Evolutionary conservation across 2,888 invertebrate genomes (phyloP).

Genomic region (Pseudococcus longispinus): DNA sequence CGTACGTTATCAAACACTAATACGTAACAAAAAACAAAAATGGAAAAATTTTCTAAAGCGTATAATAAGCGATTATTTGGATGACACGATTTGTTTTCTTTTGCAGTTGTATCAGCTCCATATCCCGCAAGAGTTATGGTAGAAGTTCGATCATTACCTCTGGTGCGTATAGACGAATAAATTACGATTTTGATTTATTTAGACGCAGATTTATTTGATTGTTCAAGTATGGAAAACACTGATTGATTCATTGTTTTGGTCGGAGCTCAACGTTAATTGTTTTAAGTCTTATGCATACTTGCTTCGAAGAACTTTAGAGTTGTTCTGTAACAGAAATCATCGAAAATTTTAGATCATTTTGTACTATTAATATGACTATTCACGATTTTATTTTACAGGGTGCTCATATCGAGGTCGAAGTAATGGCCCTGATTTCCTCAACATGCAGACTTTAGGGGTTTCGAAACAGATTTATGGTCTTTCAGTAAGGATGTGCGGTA

Average conservation of each 20-base stretch:
- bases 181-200: background rate
- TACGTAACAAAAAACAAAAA: background rate
- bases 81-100: background rate
- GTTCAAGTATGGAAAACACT: background rate
- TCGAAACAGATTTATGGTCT: background rate
- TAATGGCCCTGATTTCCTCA: slow-evolving; percentile 42
- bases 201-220: background rate
- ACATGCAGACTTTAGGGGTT: slow-evolving; percentile 31
- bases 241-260: slow-evolving; percentile 13
- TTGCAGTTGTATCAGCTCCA: slow-evolving; percentile 48
- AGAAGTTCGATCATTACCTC: slow-evolving; percentile 51
- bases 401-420: slow-evolving; percentile 53
- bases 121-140: slow-evolving; percentile 55
- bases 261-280: slow-evolving; percentile 6
- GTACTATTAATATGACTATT: too few species aligned
- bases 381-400: slow-evolving; percentile 45
- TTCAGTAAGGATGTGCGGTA: background rate
- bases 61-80: background rate
- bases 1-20: background rate
- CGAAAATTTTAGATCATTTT: background rate
- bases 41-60: background rate
- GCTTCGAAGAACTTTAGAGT: background rate
- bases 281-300: slow-evolving; percentile 21
- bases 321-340: slow-evolving; percentile 20
- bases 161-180: slow-evolving; percentile 29